Evolutionary conservation across 2,797 vertebrate species (phyloP), one percentile per base, ranked within the genome.

Genomic region (Sphenodon punctatus): DNA sequence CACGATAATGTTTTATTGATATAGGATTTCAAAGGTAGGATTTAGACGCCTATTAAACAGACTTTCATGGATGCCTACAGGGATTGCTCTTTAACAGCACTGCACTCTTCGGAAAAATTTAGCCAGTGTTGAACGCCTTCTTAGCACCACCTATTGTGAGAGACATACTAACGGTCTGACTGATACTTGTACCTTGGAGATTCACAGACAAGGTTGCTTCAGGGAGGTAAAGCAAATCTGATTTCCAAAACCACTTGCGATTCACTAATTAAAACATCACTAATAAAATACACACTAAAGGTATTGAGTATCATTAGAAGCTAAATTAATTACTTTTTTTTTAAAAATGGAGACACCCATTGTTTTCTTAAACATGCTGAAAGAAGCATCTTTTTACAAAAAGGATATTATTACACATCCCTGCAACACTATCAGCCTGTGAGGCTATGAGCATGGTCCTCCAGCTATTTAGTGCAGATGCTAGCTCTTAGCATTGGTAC

Each of bases 21-120:
- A 93, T 67, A 92, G 88, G 36, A 90, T 93, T 93, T 94, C 95
- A 95, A 95, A 95, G 93, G 75, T 61, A 48, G 43, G 27, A 61
- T 85, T 79, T 90, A 65, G 70, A 87, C 78, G 66, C 51, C 82
- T 75, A 53, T 89, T 81, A 86, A 72, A 90, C 59, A 68, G 59
- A 65, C n/a, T 86, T 75, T 78, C 9, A 56, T 2, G 32, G n/a
- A 70, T 15, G 43, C 84, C 91, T 59, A 58, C 39, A 67, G 84
- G 89, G 93, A 84, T 84, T 82, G 75, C 78, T 90, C 88, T 67
- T 80, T 82, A 82, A 82, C 68, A 88, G 83, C 76, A 84, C 84
- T 2, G 5, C 8, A 12, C 68, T 85, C 49, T 79, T 67, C 86
- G 80, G 70, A 65, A 83, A 80, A 67, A 51, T 55, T 70, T 2